Evolutionary conservation across 2,797 vertebrate genomes (phyloP).

Genomic region (Eospalax fontanierii): DNA sequence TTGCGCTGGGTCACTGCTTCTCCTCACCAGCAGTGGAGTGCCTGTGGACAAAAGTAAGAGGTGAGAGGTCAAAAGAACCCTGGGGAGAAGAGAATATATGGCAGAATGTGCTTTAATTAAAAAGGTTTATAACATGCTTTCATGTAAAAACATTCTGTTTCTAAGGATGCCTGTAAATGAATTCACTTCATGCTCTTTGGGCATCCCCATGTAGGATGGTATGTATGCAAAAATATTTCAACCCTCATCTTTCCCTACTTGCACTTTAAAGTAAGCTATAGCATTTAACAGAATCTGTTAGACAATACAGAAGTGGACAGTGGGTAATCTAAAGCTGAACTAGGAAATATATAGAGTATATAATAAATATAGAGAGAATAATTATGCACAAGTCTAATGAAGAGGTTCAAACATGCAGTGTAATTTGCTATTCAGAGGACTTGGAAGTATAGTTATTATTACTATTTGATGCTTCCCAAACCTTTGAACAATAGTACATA

Average conservation of each 20-base stretch:
- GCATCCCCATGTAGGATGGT: constrained; percentile 29
- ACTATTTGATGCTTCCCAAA: constrained; percentile 42
- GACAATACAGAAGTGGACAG: background rate
- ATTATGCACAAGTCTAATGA: background rate
- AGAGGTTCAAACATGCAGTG: constrained; percentile 36
- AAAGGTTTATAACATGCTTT: constrained; percentile 53
- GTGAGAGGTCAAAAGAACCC: constrained; percentile 68
- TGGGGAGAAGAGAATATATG: constrained; percentile 29
- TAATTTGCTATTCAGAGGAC: constrained; percentile 31
- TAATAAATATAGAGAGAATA: too few species aligned
- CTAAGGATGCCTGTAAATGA: constrained; percentile 76
- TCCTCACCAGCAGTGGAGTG: constrained; percentile 91
- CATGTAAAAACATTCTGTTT: constrained; percentile 68
- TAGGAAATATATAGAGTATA: constrained; percentile 44
- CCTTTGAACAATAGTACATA: constrained; percentile 39
- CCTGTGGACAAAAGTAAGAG: constrained; percentile 86
- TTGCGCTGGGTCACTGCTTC: constrained; percentile 91
- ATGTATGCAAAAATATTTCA: background rate
- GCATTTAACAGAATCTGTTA: constrained; percentile 13
- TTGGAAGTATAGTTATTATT: constrained; percentile 49
- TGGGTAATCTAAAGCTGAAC: constrained; percentile 1
- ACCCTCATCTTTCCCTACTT: background rate
- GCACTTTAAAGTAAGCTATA: constrained; percentile 22
- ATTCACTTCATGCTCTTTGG: constrained; percentile 33
- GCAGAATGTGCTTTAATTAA: constrained; percentile 70